These are phyloP conservation scores for Phyto melanocephala DNA, from an alignment of 2,888 invertebrate genomes.

Conservation along the genomic window DNA sequence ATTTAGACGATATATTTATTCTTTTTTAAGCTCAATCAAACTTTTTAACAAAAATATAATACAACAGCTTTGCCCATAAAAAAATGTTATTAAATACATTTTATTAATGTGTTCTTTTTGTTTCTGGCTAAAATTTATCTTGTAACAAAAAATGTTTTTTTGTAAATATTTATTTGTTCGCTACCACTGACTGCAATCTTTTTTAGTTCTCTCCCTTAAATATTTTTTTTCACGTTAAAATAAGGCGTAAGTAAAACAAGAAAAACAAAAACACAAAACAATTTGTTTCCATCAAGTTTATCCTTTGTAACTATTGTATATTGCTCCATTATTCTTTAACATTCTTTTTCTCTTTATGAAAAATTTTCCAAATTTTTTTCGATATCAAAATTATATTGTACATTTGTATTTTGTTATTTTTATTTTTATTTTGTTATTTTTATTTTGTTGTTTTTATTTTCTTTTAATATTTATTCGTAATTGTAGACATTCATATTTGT, in stretches of 20 bases:
- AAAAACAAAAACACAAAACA: conserved; percentile 22
- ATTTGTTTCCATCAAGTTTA: conserved; percentile 61
- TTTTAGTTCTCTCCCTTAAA: conserved; percentile 39
- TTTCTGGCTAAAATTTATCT: neutral
- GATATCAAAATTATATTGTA: conserved; percentile 10
- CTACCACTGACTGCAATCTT: neutral
- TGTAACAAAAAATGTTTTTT: neutral
- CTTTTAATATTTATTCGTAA: conserved; percentile 56
- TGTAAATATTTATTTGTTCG: conserved; percentile 33
- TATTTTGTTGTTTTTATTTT: neutral
- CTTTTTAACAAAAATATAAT: no score
- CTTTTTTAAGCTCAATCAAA: no score
- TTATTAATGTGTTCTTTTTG: neutral
- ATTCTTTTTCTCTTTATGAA: no score
- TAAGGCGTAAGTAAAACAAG: conserved; percentile 21
- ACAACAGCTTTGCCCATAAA: no score
- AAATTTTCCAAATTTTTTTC: neutral
- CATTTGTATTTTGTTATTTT: no score
- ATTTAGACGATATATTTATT: no score
- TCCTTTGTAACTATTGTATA: conserved; percentile 37
- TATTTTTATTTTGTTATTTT: no score
- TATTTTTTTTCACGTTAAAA: conserved; percentile 59
- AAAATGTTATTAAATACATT: no score
- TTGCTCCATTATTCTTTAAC: neutral
- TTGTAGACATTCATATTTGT: conserved; percentile 46